These are phyloP conservation scores for Microtus montanus DNA, from an alignment of 2,113 vertebrate species.

Conservation along the genomic window DNA sequence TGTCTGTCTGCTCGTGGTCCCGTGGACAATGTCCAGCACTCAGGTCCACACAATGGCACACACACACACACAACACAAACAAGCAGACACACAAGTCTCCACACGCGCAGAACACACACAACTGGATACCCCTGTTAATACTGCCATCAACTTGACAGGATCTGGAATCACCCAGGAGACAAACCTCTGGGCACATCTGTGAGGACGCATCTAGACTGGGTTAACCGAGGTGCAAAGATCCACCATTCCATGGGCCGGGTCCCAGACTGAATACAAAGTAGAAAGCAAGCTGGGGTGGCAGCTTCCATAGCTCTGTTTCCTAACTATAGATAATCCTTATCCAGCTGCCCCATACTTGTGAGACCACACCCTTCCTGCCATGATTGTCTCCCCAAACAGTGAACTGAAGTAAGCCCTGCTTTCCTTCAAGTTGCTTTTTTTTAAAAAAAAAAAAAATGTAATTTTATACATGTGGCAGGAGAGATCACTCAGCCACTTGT, in stretches of 20 bases:
- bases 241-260: neutral
- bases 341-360: neutral
- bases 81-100: neutral
- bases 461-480: neutral
- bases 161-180: neutral
- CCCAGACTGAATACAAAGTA: no score
- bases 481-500: neutral
- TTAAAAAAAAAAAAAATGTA: no score
- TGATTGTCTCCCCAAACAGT: neutral
- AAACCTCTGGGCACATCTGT: neutral
- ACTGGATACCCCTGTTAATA: neutral
- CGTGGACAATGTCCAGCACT: neutral
- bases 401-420: neutral
- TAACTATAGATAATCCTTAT: neutral
- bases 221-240: neutral
- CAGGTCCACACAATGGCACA: fast-evolving
- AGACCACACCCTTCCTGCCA: neutral
- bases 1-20: neutral
- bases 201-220: neutral
- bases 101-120: neutral
- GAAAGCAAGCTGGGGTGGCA: neutral
- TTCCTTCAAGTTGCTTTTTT: neutral
- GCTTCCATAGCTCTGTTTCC: neutral
- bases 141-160: neutral
- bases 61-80: neutral